Evolutionary conservation across 2,797 vertebrate species (phyloP), one percentile per base, ranked within the genome.

Genomic region (Acropternis orthonyx): DNA sequence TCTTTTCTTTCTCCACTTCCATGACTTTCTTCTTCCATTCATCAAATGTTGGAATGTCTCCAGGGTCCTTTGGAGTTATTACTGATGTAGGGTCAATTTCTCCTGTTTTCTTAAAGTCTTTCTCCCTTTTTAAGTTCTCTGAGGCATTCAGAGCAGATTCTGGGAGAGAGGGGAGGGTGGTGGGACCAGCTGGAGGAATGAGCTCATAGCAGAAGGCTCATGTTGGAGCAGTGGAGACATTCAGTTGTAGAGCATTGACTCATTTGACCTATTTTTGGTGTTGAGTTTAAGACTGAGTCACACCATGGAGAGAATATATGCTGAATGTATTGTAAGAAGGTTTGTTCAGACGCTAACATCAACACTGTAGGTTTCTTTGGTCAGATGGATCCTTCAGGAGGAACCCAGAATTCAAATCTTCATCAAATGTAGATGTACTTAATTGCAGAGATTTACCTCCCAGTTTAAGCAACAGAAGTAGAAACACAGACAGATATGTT

Each of bases 21-120:
- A 99, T 99, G 92, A 99, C 99, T 97, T 99, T 99, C 97, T 99
- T 99, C 97, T 99, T 99, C 99, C 99, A 99, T 96, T 99, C 99
- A 90, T 99, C 99, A 77, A 99, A 99, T 16, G 99, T 99, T 68
- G 99, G 99, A 98, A 99, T 99, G 97, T 99, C 99, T 95, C 98
- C 99, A 9, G 98, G 98, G 36, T 98, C 98, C 95, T 98, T 98
- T 62, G 98, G 95, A 97, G 93, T 98, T 98, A 97, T 95, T 37
- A 98, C 95, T 14, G 97, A 97, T 2, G 98, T 97, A 65, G 99
- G 98, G 90, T 99, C 99, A 28, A 98, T 97, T 96, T 98, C 98
- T 91, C 95, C 98, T 58, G 97, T 74, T 88, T 97, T 95, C 44
- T 96, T 97, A 49, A 97, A 96, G 59, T 98, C 98, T 89, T 94